Conservation (phyloP, 2,888 invertebrate species). For the Alentia gelatinosa region DNA sequence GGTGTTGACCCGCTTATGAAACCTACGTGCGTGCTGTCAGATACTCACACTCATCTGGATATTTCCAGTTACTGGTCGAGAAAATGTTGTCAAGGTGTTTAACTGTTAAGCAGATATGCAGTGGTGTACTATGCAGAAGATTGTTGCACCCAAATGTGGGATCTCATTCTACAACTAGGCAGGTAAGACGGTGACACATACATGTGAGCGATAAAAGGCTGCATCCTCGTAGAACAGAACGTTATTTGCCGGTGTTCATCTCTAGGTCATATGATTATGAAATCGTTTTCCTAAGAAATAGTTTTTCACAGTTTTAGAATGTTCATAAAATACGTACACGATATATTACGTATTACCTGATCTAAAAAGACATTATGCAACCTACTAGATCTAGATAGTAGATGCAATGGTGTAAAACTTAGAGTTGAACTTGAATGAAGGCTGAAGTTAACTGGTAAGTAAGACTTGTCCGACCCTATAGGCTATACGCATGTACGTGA, state of each 20-base stretch:
- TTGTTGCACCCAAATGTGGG: background rate
- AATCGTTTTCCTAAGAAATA: too few relatives aligned
- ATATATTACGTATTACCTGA: background rate
- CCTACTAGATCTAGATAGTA: background rate
- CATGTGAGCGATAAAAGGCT: background rate
- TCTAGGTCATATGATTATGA: background rate
- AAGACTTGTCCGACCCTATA: too few relatives aligned
- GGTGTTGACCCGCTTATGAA: too few relatives aligned
- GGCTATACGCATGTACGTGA: too few relatives aligned
- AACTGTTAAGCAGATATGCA: background rate
- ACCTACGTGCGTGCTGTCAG: background rate
- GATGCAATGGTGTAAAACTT: background rate
- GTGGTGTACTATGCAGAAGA: background rate
- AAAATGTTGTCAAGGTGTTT: conserved; percentile 3
- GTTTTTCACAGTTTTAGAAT: too few relatives aligned
- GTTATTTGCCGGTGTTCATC: too few relatives aligned
- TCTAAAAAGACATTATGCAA: background rate
- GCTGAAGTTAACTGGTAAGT: too few relatives aligned
- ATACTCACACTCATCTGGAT: background rate
- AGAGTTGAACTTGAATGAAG: background rate
- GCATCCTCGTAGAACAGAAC: background rate
- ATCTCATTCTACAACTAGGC: background rate
- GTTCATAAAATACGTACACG: too few relatives aligned
- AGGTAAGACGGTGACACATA: background rate
- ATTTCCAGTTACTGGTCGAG: background rate